phyloP scores from a whole-genome alignment of 1,140 invertebrate genomes.

The Physella acuta region DNA sequence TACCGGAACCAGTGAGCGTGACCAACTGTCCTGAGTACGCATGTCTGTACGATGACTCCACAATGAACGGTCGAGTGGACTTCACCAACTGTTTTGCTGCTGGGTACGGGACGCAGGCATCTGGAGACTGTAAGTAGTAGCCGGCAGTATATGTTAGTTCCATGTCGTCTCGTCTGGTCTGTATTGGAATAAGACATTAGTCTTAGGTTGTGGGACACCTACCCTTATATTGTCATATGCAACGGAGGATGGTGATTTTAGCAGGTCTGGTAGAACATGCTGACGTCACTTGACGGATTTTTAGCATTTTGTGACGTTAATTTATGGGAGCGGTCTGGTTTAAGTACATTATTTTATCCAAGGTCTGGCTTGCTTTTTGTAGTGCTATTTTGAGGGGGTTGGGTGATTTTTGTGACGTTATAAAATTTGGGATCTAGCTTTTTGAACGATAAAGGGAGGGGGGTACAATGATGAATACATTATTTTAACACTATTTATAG shows the following conservation, averaged over 20 bases:
- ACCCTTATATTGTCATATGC: not conserved
- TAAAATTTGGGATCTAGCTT: no score
- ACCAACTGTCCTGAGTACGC: constrained; percentile 15
- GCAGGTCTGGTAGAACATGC: not conserved
- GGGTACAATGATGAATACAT: no score
- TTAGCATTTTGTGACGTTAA: no score
- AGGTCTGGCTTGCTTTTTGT: no score
- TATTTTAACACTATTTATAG: no score
- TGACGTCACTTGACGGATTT: no score
- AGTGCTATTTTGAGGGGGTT: no score
- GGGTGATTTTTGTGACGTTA: no score
- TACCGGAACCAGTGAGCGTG: constrained; percentile 3
- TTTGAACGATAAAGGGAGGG: no score
- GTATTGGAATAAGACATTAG: not conserved
- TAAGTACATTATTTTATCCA: no score
- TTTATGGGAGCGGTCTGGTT: no score
- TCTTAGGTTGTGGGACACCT: not conserved
- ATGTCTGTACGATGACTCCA: constrained; percentile 15
- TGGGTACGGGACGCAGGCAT: not conserved
- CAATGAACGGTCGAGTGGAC: constrained; percentile 11
- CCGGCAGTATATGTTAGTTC: not conserved
- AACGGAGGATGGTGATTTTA: constrained; percentile 1
- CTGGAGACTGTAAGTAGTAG: not conserved
- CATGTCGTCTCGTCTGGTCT: not conserved
- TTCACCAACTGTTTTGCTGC: constrained; percentile 8